Conservation (phyloP, 2,888 invertebrate species). For the Dyspetes luteomarginatus region DNA sequence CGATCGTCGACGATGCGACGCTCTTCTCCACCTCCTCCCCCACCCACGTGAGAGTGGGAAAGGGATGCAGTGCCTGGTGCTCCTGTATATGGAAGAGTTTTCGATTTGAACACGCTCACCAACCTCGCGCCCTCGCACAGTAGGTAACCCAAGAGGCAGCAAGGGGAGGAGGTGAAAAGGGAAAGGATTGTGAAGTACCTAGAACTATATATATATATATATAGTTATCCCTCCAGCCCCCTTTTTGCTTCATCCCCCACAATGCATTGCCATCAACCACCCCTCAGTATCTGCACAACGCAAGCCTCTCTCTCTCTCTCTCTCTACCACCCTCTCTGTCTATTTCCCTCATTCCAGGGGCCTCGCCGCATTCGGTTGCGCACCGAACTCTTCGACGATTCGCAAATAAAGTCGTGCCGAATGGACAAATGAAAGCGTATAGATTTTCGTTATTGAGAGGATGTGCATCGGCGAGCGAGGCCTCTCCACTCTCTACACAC, state of each 20-base stretch:
- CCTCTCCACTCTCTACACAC: slow-evolving; percentile 37
- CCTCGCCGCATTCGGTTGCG: slow-evolving; percentile 66
- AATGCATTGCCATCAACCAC: slow-evolving; percentile 39
- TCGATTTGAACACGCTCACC: slow-evolving; percentile 65
- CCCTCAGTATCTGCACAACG: slow-evolving; percentile 50
- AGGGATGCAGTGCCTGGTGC: slow-evolving; percentile 30
- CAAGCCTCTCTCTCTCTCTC: slow-evolving; percentile 60
- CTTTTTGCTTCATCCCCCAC: slow-evolving; percentile 36
- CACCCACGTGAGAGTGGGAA: slow-evolving; percentile 21
- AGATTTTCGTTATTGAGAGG: slow-evolving; percentile 81
- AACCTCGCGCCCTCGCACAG: slow-evolving; percentile 63
- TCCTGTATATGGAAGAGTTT: slow-evolving; percentile 50
- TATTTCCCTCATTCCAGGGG: slow-evolving; percentile 16
- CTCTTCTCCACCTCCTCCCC: slow-evolving; percentile 9
- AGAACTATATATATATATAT: too few relatives aligned
- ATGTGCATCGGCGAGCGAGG: slow-evolving; percentile 70
- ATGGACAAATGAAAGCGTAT: slow-evolving; percentile 80
- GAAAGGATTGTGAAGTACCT: slow-evolving; percentile 30
- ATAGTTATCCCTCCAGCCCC: slow-evolving; percentile 31
- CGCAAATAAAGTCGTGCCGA: slow-evolving; percentile 79
- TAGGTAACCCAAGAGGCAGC: slow-evolving; percentile 60
- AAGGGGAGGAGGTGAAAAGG: slow-evolving; percentile 4
- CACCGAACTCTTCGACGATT: slow-evolving; percentile 72
- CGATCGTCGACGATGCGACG: slow-evolving; percentile 65
- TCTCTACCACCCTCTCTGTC: slow-evolving; percentile 25